phyloP scores from a whole-genome alignment of 2,113 vertebrate species.

The Mustela nigripes region DNA sequence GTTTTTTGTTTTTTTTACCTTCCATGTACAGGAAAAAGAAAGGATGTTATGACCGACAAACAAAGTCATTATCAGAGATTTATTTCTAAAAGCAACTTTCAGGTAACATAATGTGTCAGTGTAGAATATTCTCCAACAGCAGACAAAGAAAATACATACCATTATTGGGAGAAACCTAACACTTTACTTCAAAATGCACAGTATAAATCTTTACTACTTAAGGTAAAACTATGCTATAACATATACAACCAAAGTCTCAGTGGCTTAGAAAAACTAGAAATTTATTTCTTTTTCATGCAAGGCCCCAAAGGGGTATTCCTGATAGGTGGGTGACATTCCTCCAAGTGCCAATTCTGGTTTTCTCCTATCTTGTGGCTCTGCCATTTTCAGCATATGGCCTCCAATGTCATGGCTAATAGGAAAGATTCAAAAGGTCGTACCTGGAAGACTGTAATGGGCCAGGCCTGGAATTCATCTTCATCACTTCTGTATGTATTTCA shows the following conservation, averaged over 20 bases:
- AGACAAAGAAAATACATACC: slow-evolving; percentile 5
- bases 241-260: background rate
- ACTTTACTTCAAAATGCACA: slow-evolving; percentile 4
- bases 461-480: background rate
- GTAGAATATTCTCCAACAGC: background rate
- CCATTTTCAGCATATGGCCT: slow-evolving; percentile 20
- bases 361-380: background rate
- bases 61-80: background rate
- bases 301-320: background rate
- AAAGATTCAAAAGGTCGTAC: background rate
- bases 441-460: background rate
- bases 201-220: background rate
- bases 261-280: background rate
- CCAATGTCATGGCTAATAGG: background rate
- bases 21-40: background rate
- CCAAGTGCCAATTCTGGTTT: background rate
- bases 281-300: slow-evolving; percentile 18
- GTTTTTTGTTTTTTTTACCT: background rate
- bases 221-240: background rate
- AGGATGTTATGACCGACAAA: background rate
- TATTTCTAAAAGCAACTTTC: slow-evolving; percentile 27
- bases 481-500: background rate
- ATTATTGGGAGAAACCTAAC: background rate
- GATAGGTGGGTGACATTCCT: background rate
- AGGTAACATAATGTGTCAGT: background rate